These are phyloP conservation scores for Babylonia areolata DNA, from an alignment of 1,140 invertebrate genomes.

Conservation along the genomic window DNA sequence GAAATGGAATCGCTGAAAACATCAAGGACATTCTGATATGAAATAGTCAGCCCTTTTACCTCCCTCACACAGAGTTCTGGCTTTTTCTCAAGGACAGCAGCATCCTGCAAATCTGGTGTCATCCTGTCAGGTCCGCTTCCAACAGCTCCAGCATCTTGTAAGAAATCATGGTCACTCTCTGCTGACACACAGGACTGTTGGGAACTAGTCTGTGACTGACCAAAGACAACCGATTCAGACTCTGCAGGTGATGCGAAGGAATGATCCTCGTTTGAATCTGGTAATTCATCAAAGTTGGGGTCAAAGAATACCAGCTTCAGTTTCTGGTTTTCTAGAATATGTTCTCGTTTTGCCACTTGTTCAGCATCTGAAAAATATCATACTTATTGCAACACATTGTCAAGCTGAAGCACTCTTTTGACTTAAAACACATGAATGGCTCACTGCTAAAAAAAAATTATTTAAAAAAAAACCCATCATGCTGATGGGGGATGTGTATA, in stretches of 20 bases:
- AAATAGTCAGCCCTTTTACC: background rate
- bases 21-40: slow-evolving; percentile 11
- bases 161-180: no score
- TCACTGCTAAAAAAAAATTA: background rate
- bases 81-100: background rate
- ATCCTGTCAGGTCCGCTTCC: background rate
- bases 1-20: background rate
- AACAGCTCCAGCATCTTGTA: no score
- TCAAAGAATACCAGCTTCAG: slow-evolving; percentile 20
- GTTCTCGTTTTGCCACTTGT: background rate
- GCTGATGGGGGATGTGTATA: no score
- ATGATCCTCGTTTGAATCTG: background rate
- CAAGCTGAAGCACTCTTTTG: no score
- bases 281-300: slow-evolving; percentile 13
- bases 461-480: no score
- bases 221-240: background rate
- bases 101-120: background rate
- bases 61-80: background rate
- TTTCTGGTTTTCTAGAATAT: background rate
- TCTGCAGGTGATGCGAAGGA: background rate
- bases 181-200: no score
- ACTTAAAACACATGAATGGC: background rate
- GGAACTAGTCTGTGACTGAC: background rate
- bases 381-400: no score
- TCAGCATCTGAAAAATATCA: slow-evolving; percentile 25